Conservation (phyloP, 2,113 vertebrate species). For the Plecturocebus donacophilus region DNA sequence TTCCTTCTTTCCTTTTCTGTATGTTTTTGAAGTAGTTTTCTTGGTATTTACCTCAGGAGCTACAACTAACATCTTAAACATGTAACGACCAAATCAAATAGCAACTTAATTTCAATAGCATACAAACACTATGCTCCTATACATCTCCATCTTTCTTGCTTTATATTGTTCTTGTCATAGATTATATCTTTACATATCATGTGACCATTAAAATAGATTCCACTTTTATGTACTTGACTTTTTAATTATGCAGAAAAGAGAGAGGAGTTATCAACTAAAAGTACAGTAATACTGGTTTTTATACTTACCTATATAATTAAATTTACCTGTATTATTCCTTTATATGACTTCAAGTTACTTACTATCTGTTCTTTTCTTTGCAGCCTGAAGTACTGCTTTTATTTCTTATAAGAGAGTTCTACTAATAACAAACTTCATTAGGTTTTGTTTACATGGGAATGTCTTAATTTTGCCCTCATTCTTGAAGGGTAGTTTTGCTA, state of each 20-base stretch:
- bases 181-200: background rate
- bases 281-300: background rate
- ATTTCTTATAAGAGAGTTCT: background rate
- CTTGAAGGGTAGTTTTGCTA: background rate
- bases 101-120: background rate
- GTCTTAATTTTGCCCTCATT: background rate
- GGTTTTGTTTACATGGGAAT: background rate
- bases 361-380: background rate
- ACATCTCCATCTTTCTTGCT: no score
- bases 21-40: background rate
- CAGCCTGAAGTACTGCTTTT: background rate
- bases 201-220: background rate
- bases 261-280: background rate
- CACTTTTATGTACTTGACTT: background rate
- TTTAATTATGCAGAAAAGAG: background rate
- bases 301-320: background rate
- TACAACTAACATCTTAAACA: background rate
- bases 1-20: background rate
- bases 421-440: background rate
- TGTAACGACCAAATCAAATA: background rate
- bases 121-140: background rate
- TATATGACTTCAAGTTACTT: background rate
- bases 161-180: background rate
- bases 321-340: background rate
- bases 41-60: background rate